These are phyloP conservation scores for Hippoglossus stenolepis DNA, from an alignment of 2,113 vertebrate genomes.

Conservation along the genomic window DNA sequence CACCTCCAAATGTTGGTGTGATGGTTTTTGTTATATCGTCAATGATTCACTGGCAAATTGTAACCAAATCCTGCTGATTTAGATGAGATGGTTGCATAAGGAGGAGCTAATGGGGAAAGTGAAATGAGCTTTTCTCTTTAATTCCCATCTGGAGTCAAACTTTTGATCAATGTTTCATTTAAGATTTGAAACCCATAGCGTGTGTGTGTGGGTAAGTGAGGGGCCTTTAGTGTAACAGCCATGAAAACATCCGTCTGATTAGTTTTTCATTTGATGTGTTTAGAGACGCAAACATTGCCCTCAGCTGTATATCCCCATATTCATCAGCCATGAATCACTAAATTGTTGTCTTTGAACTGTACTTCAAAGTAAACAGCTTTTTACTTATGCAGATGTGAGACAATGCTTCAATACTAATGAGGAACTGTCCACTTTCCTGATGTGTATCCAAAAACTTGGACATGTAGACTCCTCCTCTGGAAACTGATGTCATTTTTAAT, in stretches of 20 bases:
- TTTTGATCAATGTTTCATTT: not conserved
- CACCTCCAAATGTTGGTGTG: too few species aligned
- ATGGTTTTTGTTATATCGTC: too few species aligned
- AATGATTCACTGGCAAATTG: too few species aligned
- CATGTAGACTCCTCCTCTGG: conserved; percentile 11
- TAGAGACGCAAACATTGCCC: conserved; percentile 45
- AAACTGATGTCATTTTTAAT: conserved; percentile 31
- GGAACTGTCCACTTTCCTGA: conserved; percentile 33
- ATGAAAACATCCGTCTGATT: conserved; percentile 17
- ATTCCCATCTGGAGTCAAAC: not conserved
- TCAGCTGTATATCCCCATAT: conserved; percentile 34
- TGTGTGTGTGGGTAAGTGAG: not conserved
- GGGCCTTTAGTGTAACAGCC: not conserved
- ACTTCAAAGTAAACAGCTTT: conserved; percentile 57
- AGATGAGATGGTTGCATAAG: not conserved
- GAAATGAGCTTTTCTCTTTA: not conserved
- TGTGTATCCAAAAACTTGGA: conserved; percentile 16
- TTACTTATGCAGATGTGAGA: conserved; percentile 43
- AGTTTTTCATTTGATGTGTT: conserved; percentile 30
- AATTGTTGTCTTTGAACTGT: conserved; percentile 20
- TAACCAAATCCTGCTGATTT: too few species aligned
- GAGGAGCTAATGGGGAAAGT: not conserved
- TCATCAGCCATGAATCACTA: conserved; percentile 53
- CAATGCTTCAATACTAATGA: conserved; percentile 41
- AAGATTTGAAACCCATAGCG: conserved; percentile 8